A percentile compares a stretch with the other conserved stretches of the same genome.
These are phyloP conservation scores for Myiozetetes cayanensis DNA, from an alignment of 2,113 vertebrate species.

Conservation along the genomic window DNA sequence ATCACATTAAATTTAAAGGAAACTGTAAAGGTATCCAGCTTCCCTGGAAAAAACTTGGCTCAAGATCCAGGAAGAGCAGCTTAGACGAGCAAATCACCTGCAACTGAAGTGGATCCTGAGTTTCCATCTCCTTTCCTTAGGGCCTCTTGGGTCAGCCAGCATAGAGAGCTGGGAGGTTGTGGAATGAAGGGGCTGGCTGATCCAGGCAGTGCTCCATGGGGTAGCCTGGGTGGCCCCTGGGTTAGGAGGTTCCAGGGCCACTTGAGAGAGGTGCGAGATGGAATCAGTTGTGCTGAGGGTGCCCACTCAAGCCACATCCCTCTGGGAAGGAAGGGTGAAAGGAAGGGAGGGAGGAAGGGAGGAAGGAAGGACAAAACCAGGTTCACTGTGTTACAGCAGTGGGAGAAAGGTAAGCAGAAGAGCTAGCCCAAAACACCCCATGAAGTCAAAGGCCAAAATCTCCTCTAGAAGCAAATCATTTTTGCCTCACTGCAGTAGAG, in stretches of 20 bases:
- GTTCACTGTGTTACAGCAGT: not conserved
- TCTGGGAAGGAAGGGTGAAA: fast-evolving
- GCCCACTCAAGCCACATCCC: not conserved
- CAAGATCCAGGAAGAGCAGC: not conserved
- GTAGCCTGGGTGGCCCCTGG: not conserved
- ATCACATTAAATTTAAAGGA: not conserved
- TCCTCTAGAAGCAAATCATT: not conserved
- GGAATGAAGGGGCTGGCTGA: not conserved
- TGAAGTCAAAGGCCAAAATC: not conserved
- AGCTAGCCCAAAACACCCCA: not conserved
- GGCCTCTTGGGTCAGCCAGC: not conserved
- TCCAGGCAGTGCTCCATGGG: fast-evolving
- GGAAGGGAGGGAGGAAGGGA: not conserved
- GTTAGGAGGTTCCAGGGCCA: not conserved
- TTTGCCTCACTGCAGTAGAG: not conserved
- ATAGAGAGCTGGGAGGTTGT: not conserved
- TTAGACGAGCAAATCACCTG: not conserved
- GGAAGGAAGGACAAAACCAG: not conserved
- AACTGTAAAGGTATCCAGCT: not conserved
- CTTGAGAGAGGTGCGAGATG: not conserved
- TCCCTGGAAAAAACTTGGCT: not conserved
- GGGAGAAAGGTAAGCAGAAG: not conserved
- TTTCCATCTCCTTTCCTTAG: not conserved
- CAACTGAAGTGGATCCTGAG: not conserved
- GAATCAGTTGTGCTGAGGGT: not conserved